phyloP scores from a whole-genome alignment of 2,888 invertebrate species.

The Ectropis crepuscularia region DNA sequence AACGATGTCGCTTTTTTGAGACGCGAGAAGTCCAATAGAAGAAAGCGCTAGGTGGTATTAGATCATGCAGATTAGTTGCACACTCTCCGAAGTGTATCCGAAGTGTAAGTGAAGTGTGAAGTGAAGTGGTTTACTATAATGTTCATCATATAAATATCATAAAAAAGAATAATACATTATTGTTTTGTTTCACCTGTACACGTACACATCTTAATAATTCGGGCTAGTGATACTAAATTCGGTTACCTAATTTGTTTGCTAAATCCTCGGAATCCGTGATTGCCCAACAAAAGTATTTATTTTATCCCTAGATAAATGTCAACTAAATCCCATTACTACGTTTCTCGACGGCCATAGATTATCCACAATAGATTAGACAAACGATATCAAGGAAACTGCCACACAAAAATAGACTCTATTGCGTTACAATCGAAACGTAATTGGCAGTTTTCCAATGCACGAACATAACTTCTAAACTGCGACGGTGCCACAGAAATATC shows the following conservation, averaged over 20 bases:
- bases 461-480: conserved; percentile 35
- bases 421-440: conserved; percentile 39
- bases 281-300: neutral
- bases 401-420: conserved; percentile 32
- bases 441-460: conserved; percentile 43
- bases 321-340: conserved; percentile 19
- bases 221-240: too few relatives aligned
- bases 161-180: too few relatives aligned
- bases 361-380: conserved; percentile 31
- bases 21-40: too few relatives aligned
- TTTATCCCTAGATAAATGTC: conserved; percentile 11
- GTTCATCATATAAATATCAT: too few relatives aligned
- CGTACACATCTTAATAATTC: too few relatives aligned
- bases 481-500: conserved; percentile 41
- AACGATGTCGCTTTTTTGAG: too few relatives aligned
- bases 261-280: neutral
- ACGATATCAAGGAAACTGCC: conserved; percentile 28
- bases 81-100: too few relatives aligned
- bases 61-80: too few relatives aligned
- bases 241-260: neutral
- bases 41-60: too few relatives aligned
- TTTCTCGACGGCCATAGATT: conserved; percentile 29
- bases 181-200: neutral
- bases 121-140: too few relatives aligned
- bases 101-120: too few relatives aligned